phyloP scores from a whole-genome alignment of 2,797 vertebrate species.

The Urocyon cinereoargenteus region DNA sequence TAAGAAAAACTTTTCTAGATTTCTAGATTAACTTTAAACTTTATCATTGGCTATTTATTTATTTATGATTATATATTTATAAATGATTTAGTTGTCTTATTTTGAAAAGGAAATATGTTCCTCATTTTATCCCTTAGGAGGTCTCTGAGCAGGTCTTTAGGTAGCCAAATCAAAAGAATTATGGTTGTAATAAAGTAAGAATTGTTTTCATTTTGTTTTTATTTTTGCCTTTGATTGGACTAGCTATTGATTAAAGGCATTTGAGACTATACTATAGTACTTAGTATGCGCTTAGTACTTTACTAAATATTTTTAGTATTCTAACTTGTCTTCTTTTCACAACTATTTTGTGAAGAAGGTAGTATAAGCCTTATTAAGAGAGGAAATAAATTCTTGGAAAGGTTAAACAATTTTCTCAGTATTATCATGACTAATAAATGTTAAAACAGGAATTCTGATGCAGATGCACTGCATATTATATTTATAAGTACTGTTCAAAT shows the following conservation, averaged over 20 bases:
- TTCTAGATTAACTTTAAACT: not conserved
- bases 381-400: not conserved
- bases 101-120: not conserved
- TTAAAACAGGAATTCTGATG: not conserved
- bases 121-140: not conserved
- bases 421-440: not conserved
- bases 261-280: not conserved
- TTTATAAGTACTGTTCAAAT: not conserved
- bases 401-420: not conserved
- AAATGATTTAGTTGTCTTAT: not conserved
- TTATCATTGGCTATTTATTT: not conserved
- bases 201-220: not conserved
- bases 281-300: not conserved
- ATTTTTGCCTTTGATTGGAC: not conserved
- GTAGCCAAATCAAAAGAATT: not conserved
- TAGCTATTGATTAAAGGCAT: not conserved
- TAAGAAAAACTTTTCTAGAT: not conserved
- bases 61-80: not conserved
- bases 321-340: constrained; percentile 9
- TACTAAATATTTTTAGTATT: not conserved
- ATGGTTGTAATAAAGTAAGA: not conserved
- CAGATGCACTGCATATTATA: not conserved
- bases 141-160: not conserved
- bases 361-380: not conserved
- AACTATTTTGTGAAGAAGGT: not conserved